These are phyloP conservation scores for Acanthurus lineatus DNA, from an alignment of 2,797 vertebrate genomes.

Conservation along the genomic window DNA sequence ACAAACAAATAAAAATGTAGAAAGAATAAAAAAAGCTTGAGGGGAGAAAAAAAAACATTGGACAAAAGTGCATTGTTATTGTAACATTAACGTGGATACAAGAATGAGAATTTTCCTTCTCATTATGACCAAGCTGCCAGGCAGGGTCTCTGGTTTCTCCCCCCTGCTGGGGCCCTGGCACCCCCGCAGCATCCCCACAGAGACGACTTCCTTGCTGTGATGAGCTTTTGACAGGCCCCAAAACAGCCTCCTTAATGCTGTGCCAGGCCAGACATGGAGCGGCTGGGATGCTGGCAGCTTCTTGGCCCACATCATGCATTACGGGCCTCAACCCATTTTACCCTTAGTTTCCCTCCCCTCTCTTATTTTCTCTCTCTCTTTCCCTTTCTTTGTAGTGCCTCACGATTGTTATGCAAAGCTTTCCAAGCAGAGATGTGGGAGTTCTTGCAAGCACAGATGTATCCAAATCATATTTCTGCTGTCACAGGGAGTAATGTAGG, in stretches of 20 bases:
- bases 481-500: constrained; percentile 44
- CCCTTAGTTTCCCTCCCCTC: constrained; percentile 52
- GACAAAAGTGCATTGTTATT: constrained; percentile 83
- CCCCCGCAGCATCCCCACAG: constrained; percentile 81
- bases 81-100: constrained; percentile 85
- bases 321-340: constrained; percentile 78
- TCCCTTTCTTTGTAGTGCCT: constrained; percentile 73
- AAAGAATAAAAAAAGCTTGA: constrained; percentile 18
- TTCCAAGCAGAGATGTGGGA: constrained; percentile 79
- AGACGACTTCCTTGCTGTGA: constrained; percentile 87
- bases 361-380: constrained; percentile 54
- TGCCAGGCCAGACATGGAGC: constrained; percentile 88
- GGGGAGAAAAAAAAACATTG: constrained; percentile 46
- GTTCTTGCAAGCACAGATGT: constrained; percentile 78
- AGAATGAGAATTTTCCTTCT: constrained; percentile 86
- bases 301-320: constrained; percentile 83
- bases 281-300: constrained; percentile 88
- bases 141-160: constrained; percentile 84
- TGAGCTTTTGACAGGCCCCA: constrained; percentile 89
- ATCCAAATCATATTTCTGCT: constrained; percentile 74
- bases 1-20: constrained; percentile 37
- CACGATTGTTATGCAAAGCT: constrained; percentile 85
- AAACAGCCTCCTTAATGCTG: constrained; percentile 83
- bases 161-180: constrained; percentile 86
- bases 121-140: constrained; percentile 84